Base-by-base conservation (phyloP, 2,113 vertebrate species). In the Crypturellus undulatus region DNA sequence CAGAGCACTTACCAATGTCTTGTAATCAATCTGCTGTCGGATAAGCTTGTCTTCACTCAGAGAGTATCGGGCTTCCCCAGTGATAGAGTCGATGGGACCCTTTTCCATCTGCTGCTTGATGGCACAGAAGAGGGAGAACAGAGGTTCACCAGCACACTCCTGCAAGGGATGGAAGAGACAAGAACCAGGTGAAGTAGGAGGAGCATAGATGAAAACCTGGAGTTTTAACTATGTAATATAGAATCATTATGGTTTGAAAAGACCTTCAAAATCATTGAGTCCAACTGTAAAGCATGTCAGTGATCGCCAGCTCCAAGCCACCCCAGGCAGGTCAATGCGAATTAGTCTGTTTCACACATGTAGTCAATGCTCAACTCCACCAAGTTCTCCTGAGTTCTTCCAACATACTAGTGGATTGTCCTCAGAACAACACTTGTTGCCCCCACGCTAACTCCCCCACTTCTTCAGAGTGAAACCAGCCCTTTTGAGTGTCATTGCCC, bases 101-200 rank as follows among this genome's bases (percentile, higher is more conserved):
- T 99, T 99, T 96, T 99, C 99, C 99, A 99, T 99, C 97, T 99
- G 99, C 97, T 99, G 99, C 97, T 99, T 99, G 98, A 99, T 99
- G 97, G 99, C 99, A 75, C 99, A 99, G 97, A 99, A 99, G n/a
- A 99, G 98, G 52, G 99, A 99, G 97, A 99, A 99, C 28, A 99
- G 98, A n/a, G 99, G 99, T 84, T 99, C 99, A 1, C 99, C 99
- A 1, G 99, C 99, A 68, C 99, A 99, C 89, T 99, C 99, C 99
- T 99, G 91, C 20, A 12, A 12, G 19, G 59, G 77, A 47, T 10
- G 42, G 45, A 22, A 51, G 32, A 89, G n/a, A 63, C 0, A 26
- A 51, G 11, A 12, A 10, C 0, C 28, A 72, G 30, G 22, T 72
- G 47, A 75, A 87, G 69, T 6, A 6, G 3, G 12, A 60, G 14